A percentile compares a stretch with the other conserved stretches of the same genome.
Conservation (phyloP, 1,140 invertebrate genomes). For the Ridgeia piscesae region DNA sequence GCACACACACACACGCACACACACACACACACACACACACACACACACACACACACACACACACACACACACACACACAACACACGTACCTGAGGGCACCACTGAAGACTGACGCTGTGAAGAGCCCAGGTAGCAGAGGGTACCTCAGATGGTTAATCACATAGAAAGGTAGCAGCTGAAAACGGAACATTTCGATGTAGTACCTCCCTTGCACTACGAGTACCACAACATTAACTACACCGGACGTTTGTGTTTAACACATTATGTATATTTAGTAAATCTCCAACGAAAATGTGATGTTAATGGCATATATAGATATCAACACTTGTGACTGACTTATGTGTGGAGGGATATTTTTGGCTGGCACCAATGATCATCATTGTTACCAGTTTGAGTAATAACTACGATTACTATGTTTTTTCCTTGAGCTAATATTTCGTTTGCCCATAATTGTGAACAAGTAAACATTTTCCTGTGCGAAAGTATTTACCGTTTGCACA, state of each 20-base stretch:
- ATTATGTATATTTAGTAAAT: neutral
- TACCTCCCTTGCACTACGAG: neutral
- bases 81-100: slow-evolving; percentile 72
- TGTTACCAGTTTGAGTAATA: too few species aligned
- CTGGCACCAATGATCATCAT: too few species aligned
- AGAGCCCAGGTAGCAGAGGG: slow-evolving; percentile 80
- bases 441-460: too few species aligned
- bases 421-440: too few species aligned
- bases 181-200: slow-evolving; percentile 6
- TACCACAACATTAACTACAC: neutral
- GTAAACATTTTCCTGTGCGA: too few species aligned
- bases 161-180: slow-evolving; percentile 77
- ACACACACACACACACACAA: neutral
- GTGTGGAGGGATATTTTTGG: too few species aligned
- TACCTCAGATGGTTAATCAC: slow-evolving; percentile 77
- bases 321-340: too few species aligned
- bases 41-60: neutral
- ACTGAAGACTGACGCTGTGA: slow-evolving; percentile 84
- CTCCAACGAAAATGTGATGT: too few species aligned
- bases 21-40: neutral
- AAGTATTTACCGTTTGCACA: too few species aligned
- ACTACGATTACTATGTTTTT: too few species aligned
- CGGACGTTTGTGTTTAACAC: neutral
- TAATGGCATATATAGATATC: too few species aligned
- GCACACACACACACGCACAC: neutral